Conservation (phyloP, 2,888 invertebrate genomes). For the Philaethria dido region DNA sequence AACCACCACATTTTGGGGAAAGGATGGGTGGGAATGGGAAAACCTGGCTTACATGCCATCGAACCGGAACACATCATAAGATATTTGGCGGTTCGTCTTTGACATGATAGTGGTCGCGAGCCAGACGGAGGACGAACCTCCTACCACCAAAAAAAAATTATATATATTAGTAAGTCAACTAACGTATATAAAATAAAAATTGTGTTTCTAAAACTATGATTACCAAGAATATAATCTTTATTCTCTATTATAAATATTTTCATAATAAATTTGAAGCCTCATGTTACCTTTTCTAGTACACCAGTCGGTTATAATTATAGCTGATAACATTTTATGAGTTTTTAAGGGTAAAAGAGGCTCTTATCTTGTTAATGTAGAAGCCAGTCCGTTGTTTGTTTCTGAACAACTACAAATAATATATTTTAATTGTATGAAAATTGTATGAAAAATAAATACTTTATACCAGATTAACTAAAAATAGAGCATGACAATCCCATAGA, state of each 20-base stretch:
- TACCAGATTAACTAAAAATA: not conserved
- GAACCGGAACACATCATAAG: too few relatives aligned
- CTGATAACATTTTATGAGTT: slow-evolving; percentile 7
- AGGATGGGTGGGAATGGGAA: too few relatives aligned
- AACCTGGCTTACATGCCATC: too few relatives aligned
- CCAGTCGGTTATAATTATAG: not conserved
- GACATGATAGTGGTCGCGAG: too few relatives aligned
- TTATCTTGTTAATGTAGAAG: slow-evolving; percentile 3
- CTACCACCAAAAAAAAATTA: too few relatives aligned
- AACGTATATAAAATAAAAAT: not conserved
- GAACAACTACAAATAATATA: not conserved
- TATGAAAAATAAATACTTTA: not conserved
- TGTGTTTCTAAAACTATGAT: not conserved
- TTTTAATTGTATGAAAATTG: not conserved
- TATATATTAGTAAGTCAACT: too few relatives aligned
- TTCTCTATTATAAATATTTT: not conserved
- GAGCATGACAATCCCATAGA: too few relatives aligned
- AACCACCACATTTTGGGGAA: too few relatives aligned
- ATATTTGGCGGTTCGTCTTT: too few relatives aligned
- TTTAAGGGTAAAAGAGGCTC: not conserved
- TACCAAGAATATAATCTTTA: not conserved
- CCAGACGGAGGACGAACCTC: too few relatives aligned
- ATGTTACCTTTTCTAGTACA: not conserved
- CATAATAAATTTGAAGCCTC: not conserved
- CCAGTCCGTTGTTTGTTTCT: slow-evolving; percentile 2